Evolutionary conservation across 2,797 vertebrate genomes (phyloP).

Genomic region (Threskiornis aethiopicus): DNA sequence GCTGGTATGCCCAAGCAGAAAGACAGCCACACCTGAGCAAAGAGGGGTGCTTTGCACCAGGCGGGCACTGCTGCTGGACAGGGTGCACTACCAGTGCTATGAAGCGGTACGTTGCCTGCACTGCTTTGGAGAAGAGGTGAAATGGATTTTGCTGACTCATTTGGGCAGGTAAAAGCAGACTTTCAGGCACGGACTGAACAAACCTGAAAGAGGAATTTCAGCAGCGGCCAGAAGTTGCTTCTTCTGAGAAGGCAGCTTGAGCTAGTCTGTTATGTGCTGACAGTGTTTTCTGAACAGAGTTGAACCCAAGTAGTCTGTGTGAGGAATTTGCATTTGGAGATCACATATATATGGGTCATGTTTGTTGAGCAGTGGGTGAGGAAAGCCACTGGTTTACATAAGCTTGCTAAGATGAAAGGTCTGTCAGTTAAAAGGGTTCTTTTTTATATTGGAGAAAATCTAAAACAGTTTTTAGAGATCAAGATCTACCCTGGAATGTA

Average conservation of each 20-base stretch:
- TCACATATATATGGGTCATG: not conserved
- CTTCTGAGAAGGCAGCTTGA: not conserved
- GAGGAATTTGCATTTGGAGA: not conserved
- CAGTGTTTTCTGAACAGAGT: not conserved
- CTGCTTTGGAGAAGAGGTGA: not conserved
- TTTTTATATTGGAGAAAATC: not conserved
- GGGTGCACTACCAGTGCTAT: accelerated
- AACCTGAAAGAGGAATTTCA: not conserved
- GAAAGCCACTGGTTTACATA: not conserved
- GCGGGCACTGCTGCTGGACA: not conserved
- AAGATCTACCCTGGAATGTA: not conserved
- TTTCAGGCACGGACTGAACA: not conserved
- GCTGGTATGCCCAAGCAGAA: not conserved
- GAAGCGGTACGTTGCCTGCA: accelerated
- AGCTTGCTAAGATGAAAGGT: not conserved
- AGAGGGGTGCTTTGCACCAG: not conserved
- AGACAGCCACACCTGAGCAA: not conserved
- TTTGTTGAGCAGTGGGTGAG: not conserved
- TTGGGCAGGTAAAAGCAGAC: not conserved
- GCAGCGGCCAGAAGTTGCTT: not conserved
- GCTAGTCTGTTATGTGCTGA: not conserved
- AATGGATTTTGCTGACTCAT: not conserved
- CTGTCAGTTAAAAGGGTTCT: not conserved
- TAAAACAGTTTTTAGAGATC: not conserved
- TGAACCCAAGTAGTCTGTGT: not conserved